Evolutionary conservation across 2,888 invertebrate genomes (phyloP), one percentile per base, ranked within the genome.

Genomic region (Leptura quadrifasciata): DNA sequence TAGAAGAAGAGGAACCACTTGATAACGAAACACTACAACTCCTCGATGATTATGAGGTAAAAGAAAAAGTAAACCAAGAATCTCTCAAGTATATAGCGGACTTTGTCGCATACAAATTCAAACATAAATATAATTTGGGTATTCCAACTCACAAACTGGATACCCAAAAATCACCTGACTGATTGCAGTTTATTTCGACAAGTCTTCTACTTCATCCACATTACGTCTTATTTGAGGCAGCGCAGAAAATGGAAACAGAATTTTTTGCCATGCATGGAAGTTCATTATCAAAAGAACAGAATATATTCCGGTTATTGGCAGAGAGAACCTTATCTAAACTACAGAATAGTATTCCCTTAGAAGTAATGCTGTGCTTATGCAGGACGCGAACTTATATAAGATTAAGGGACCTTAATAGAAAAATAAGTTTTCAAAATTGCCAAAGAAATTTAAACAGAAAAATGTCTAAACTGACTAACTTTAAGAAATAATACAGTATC

Each of bases 111-210:
- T 64, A 76, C 55, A 74, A 70, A 74, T 76, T 76, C 54, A 76
- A 68, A 61, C 58, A 74, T 31, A 76, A 76, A 69, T 76, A 76
- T 69, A 39, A 54, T 18, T 55, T 76, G 15, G 74, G 73, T 21
- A 63, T 63, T 12, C 57, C 15, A 54, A 68, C n/a, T 55, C 54
- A 61, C n/a, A 21, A 54, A 15, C 10, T 65, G 58, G 58, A 35
- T 12, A 70, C 75, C 18, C n/a, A 31, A 21, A 47, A 70, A 54
- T 21, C 18, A 24, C 27, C 58, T 35, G 60, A 69, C 27, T 58
- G 67, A 54, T 6, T 67, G 12, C 15, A 20, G 21, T 21, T 67
- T 0, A 64, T 77, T 58, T 77, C 74, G 4, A 71, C 70, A 74
- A 70, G 76, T 10, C 24, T 17, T 35, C 65, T 76, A 15, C 35